phyloP scores from a whole-genome alignment of 2,888 invertebrate genomes.

The Psylliodes chrysocephalus region DNA sequence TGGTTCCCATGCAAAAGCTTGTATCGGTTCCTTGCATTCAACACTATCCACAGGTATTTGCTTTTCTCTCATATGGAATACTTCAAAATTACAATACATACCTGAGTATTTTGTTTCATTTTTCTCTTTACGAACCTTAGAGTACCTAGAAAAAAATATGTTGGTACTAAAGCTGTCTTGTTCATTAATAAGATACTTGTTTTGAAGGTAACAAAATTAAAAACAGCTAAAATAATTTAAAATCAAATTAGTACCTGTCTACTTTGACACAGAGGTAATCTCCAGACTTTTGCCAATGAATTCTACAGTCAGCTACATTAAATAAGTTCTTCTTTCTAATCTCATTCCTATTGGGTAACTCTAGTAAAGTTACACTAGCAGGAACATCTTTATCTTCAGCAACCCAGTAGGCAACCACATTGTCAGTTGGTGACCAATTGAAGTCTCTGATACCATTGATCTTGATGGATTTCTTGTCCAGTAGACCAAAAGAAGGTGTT shows the following conservation, averaged over 20 bases:
- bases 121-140: slow-evolving; percentile 79
- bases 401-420: slow-evolving; percentile 97
- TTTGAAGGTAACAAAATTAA: neutral
- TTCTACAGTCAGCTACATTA: slow-evolving; percentile 97
- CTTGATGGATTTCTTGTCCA: slow-evolving; percentile 95
- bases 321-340: slow-evolving; percentile 94
- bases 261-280: slow-evolving; percentile 98
- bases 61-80: slow-evolving; percentile 98
- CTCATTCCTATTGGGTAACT: slow-evolving; percentile 90
- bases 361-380: slow-evolving; percentile 91
- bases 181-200: neutral
- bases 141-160: slow-evolving; percentile 37
- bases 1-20: slow-evolving; percentile 99
- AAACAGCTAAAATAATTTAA: neutral
- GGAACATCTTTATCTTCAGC: slow-evolving; percentile 97
- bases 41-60: slow-evolving; percentile 95
- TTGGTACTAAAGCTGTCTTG: neutral
- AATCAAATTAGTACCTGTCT: slow-evolving; percentile 68
- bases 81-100: slow-evolving; percentile 97
- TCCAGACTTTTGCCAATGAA: slow-evolving; percentile 99
- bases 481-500: slow-evolving; percentile 92
- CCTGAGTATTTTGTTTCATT: slow-evolving; percentile 89
- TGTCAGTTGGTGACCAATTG: slow-evolving; percentile 98
- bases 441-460: slow-evolving; percentile 91
- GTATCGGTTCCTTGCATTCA: slow-evolving; percentile 92